phyloP scores from a whole-genome alignment of 2,888 invertebrate species.

The Macaria notata region DNA sequence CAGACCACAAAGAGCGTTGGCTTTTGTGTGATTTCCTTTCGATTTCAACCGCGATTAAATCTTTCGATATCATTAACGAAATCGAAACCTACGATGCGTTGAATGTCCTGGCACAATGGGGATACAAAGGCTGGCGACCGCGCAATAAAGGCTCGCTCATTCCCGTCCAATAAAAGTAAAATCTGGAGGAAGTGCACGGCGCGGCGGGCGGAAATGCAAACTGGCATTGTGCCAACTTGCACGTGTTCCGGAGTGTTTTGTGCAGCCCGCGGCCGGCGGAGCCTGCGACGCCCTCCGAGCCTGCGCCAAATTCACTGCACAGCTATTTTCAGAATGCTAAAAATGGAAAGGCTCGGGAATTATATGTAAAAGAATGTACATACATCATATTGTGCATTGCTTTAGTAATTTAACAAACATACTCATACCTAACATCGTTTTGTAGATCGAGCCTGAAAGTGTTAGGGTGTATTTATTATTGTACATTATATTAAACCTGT shows the following conservation, averaged over 20 bases:
- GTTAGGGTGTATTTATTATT: no score
- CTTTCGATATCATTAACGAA: slow-evolving; percentile 79
- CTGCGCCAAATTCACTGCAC: slow-evolving; percentile 14
- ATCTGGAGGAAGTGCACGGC: slow-evolving; percentile 78
- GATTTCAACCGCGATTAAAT: slow-evolving; percentile 71
- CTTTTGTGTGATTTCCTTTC: slow-evolving; percentile 65
- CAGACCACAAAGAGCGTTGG: slow-evolving; percentile 29
- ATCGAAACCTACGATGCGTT: slow-evolving; percentile 80
- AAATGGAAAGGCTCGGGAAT: no score
- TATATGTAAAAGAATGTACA: no score
- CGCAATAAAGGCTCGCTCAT: slow-evolving; percentile 63
- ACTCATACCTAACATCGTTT: no score
- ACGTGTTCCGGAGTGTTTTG: slow-evolving; percentile 79
- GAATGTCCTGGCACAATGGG: slow-evolving; percentile 73
- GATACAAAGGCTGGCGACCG: slow-evolving; percentile 69
- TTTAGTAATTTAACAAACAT: no score
- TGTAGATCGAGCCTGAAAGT: no score
- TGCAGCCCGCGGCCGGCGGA: slow-evolving; percentile 49
- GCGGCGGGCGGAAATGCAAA: slow-evolving; percentile 80
- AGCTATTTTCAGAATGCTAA: slow-evolving; percentile 17
- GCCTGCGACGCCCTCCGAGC: slow-evolving; percentile 14
- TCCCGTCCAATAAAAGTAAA: slow-evolving; percentile 72
- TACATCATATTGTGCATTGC: no score
- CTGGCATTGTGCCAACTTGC: slow-evolving; percentile 78
- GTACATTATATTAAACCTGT: no score